Evolutionary conservation across 2,113 vertebrate genomes (phyloP).

Genomic region (Capreolus pygargus): DNA sequence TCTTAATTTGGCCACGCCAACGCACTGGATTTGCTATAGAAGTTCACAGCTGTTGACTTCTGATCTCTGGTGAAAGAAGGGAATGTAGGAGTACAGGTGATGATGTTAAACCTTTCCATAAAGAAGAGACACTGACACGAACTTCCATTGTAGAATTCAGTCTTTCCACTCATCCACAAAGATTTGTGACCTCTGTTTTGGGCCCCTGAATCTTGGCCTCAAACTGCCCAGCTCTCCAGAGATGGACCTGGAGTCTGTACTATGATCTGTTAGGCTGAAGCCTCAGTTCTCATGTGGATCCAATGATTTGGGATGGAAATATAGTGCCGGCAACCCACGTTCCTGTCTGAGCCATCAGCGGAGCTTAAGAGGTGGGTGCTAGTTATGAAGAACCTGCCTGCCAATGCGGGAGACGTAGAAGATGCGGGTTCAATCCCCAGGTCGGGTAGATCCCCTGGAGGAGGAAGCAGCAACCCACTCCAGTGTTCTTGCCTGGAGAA

Average conservation of each 20-base stretch:
- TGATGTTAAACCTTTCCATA: not conserved
- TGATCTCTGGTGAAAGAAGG: not conserved
- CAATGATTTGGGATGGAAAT: not conserved
- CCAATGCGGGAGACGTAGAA: not conserved
- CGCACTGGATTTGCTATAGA: not conserved
- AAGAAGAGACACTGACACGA: not conserved
- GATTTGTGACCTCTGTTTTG: not conserved
- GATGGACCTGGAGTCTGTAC: not conserved
- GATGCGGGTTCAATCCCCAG: accelerated
- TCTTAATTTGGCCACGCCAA: not conserved
- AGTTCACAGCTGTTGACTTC: not conserved
- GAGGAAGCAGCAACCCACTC: not conserved
- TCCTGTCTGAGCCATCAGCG: not conserved
- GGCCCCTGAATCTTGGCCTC: not conserved
- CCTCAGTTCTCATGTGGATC: not conserved
- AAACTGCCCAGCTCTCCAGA: not conserved
- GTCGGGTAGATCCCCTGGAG: not conserved
- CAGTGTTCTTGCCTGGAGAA: not conserved
- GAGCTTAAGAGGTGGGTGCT: not conserved
- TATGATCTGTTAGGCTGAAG: not conserved
- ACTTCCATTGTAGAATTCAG: not conserved
- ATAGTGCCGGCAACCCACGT: not conserved
- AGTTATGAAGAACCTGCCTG: not conserved
- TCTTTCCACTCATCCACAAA: not conserved
- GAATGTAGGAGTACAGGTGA: not conserved